phyloP scores from a whole-genome alignment of 1,140 invertebrate species.

The Cecropterus lyciades region DNA sequence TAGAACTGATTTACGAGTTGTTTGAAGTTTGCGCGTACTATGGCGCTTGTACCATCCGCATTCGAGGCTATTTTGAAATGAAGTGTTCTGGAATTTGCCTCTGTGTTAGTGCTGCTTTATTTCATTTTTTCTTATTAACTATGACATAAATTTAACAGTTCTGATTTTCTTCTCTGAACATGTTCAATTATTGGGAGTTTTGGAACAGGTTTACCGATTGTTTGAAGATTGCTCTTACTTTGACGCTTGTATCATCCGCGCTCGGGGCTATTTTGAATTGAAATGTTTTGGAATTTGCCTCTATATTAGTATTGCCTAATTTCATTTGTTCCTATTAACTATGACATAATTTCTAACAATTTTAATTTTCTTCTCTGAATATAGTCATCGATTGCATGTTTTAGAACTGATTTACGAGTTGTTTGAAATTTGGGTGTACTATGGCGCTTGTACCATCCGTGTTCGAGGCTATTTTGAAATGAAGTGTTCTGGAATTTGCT shows the following conservation, averaged over 20 bases:
- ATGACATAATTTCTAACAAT: too few relatives aligned
- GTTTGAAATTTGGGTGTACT: conserved; percentile 1
- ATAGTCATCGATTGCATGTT: conserved; percentile 14
- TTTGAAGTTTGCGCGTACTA: conserved; percentile 2
- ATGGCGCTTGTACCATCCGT: not conserved
- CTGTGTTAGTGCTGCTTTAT: too few relatives aligned
- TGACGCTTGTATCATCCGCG: conserved; percentile 1
- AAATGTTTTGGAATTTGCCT: too few relatives aligned
- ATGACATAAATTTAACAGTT: too few relatives aligned
- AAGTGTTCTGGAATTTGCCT: too few relatives aligned
- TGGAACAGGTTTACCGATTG: conserved; percentile 15
- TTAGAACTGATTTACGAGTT: conserved; percentile 18
- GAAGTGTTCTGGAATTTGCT: conserved; percentile 1
- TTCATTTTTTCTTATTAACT: too few relatives aligned
- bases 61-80: conserved; percentile 10
- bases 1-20: conserved; percentile 10
- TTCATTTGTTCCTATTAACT: too few relatives aligned
- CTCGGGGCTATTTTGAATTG: conserved; percentile 10
- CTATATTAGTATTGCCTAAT: too few relatives aligned
- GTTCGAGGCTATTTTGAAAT: conserved; percentile 8
- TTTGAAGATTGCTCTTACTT: conserved; percentile 1
- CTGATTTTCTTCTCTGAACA: too few relatives aligned
- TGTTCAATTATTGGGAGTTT: conserved; percentile 17
- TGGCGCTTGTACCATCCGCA: not conserved
- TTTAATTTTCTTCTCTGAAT: too few relatives aligned